phyloP scores from a whole-genome alignment of 2,888 invertebrate genomes.

The Pantelozetes paolii region DNA sequence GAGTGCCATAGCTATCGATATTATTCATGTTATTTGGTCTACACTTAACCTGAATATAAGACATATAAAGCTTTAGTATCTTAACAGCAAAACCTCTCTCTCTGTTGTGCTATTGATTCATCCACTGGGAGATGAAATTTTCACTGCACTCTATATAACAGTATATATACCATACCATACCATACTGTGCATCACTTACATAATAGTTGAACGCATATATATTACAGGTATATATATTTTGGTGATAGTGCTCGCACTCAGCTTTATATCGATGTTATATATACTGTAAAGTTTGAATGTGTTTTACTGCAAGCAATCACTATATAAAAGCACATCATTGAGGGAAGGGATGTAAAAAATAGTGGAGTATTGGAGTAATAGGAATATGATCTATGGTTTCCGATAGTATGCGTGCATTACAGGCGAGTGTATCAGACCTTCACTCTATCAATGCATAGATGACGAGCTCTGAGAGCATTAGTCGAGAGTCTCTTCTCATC shows the following conservation, averaged over 20 bases:
- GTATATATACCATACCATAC: not conserved
- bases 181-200: not conserved
- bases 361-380: not conserved
- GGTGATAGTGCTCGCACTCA: not conserved
- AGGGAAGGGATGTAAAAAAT: not conserved
- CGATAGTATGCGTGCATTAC: not conserved
- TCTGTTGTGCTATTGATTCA: slow-evolving; percentile 14
- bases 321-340: not conserved
- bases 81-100: slow-evolving; percentile 18
- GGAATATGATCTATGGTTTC: slow-evolving; percentile 13
- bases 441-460: not conserved
- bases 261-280: not conserved
- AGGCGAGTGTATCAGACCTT: not conserved
- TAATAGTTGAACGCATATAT: slow-evolving; percentile 1
- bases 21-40: not conserved
- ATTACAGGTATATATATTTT: not conserved
- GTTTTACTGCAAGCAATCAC: not conserved
- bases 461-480: not conserved
- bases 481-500: not conserved
- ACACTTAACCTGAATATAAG: slow-evolving; percentile 12
- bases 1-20: not conserved
- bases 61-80: slow-evolving; percentile 16
- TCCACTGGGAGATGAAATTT: slow-evolving; percentile 11
- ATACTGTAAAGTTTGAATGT: not conserved
- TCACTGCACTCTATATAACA: slow-evolving; percentile 12